Evolutionary conservation across 2,888 invertebrate species (phyloP).

Genomic region (Noctua fimbriata): DNA sequence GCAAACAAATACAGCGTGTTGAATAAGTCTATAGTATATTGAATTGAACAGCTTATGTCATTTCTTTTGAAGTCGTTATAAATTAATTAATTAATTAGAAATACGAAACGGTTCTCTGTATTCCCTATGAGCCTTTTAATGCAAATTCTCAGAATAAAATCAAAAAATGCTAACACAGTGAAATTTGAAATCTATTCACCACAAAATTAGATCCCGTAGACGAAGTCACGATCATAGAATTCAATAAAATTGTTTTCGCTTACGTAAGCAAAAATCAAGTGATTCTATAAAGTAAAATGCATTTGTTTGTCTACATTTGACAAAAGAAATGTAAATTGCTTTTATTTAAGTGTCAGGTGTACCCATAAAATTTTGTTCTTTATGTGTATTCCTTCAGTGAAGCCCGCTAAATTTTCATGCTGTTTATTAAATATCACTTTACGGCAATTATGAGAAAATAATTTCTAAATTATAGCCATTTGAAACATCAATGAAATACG

Average conservation of each 20-base stretch:
- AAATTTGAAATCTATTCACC: background rate
- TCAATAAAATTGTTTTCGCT: conserved; percentile 5
- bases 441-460: background rate
- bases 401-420: background rate
- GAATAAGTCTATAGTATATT: no score
- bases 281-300: background rate
- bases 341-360: background rate
- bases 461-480: background rate
- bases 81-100: no score
- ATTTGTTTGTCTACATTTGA: background rate
- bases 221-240: background rate
- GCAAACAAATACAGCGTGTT: no score
- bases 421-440: background rate
- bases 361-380: background rate
- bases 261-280: background rate
- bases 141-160: background rate
- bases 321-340: background rate
- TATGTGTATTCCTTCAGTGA: background rate
- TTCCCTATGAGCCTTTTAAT: no score
- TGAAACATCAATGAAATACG: background rate
- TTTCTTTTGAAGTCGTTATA: no score
- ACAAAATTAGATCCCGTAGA: background rate
- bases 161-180: background rate
- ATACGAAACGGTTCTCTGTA: no score
- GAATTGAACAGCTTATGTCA: no score